Evolutionary conservation across 2,888 invertebrate species (phyloP).

Genomic region (Zeuzera pyrina): DNA sequence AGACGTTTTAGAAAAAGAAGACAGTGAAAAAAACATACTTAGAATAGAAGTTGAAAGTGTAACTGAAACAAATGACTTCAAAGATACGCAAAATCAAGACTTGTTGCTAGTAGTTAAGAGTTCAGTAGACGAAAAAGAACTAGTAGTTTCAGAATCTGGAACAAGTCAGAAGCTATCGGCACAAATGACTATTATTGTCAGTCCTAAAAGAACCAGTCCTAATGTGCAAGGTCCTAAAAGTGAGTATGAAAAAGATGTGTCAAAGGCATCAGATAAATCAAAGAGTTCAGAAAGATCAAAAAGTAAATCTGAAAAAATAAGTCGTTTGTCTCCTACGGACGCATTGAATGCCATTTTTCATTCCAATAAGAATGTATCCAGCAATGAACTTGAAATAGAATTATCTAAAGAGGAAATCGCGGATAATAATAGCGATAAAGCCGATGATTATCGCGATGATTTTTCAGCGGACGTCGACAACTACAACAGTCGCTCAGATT

Average conservation of each 20-base stretch:
- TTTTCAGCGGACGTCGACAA: slow-evolving; percentile 48
- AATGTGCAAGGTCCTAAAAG: too few relatives aligned
- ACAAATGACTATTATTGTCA: slow-evolving; percentile 39
- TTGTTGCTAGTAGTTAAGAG: slow-evolving; percentile 35
- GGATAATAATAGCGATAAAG: too few relatives aligned
- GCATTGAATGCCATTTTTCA: slow-evolving; percentile 34
- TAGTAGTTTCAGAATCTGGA: slow-evolving; percentile 11
- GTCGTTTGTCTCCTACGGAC: slow-evolving; percentile 18
- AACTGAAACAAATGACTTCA: slow-evolving; percentile 21
- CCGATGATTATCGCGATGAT: slow-evolving; percentile 31
- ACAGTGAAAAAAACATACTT: slow-evolving; percentile 21
- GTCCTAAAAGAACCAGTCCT: slow-evolving; percentile 34
- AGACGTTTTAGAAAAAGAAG: neutral
- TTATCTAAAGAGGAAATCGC: slow-evolving; percentile 22
- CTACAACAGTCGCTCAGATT: slow-evolving; percentile 36
- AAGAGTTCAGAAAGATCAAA: too few relatives aligned
- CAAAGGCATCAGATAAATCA: too few relatives aligned
- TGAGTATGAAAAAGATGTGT: too few relatives aligned
- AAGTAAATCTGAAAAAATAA: too few relatives aligned
- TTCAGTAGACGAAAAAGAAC: slow-evolving; percentile 22
- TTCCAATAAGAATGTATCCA: slow-evolving; percentile 23
- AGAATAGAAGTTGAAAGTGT: slow-evolving; percentile 36
- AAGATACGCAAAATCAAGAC: slow-evolving; percentile 19
- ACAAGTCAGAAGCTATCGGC: slow-evolving; percentile 19
- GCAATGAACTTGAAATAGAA: slow-evolving; percentile 25